These are phyloP conservation scores for Platanista minor DNA, from an alignment of 2,113 vertebrate species.

Conservation along the genomic window DNA sequence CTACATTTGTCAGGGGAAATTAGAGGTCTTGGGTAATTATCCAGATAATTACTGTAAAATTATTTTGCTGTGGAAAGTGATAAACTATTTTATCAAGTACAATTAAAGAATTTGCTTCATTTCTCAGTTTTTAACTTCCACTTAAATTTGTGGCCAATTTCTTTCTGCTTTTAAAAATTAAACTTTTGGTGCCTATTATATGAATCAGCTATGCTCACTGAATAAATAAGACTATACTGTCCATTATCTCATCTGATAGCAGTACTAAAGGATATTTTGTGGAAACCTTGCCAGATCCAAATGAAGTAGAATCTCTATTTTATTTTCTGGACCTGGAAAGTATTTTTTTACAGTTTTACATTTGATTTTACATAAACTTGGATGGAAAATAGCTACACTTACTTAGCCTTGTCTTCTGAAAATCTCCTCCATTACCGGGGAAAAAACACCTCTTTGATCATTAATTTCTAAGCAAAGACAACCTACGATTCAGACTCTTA, in stretches of 20 bases:
- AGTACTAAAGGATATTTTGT: background rate
- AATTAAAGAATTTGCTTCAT: background rate
- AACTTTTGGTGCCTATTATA: background rate
- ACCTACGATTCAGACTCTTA: background rate
- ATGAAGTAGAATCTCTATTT: background rate
- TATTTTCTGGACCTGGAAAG: background rate
- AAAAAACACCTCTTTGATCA: background rate
- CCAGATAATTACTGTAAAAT: background rate
- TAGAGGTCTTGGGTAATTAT: background rate
- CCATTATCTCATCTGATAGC: background rate
- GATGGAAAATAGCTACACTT: background rate
- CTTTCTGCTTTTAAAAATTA: background rate
- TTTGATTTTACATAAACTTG: background rate
- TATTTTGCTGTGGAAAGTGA: background rate
- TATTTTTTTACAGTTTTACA: background rate
- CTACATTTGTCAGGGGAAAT: background rate
- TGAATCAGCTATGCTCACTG: background rate
- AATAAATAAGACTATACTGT: background rate
- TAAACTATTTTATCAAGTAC: background rate
- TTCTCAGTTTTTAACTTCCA: background rate
- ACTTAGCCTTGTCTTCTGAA: background rate
- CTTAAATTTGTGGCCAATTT: background rate
- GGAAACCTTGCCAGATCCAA: background rate
- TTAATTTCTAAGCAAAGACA: background rate
- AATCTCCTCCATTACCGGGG: background rate